Percentiles rank a stretch among this genome's conserved stretches.
Evolutionary conservation across 2,113 vertebrate genomes (phyloP).

Genomic region (Atrichornis clamosus): DNA sequence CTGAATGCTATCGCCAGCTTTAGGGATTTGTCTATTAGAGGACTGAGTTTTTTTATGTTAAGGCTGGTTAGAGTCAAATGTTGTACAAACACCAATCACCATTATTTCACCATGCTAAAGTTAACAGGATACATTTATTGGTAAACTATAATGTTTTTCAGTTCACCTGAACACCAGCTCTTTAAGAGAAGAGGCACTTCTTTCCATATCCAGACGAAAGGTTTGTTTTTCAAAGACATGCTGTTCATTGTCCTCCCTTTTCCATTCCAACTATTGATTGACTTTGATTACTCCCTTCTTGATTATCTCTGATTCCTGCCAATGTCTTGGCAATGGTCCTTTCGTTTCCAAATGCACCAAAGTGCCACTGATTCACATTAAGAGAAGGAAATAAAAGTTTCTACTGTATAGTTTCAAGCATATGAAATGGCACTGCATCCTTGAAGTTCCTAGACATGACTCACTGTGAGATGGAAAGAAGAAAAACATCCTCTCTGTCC

Average conservation of each 20-base stretch:
- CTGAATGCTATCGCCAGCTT: neutral
- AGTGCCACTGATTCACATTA: neutral
- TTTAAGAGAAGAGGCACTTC: neutral
- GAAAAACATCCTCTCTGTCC: neutral
- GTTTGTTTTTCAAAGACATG: neutral
- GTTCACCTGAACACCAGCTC: neutral
- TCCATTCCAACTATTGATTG: neutral
- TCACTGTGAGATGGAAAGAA: neutral
- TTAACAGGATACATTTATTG: neutral
- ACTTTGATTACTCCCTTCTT: neutral
- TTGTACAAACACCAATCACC: neutral
- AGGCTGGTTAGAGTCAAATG: neutral
- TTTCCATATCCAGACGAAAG: neutral
- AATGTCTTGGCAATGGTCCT: neutral
- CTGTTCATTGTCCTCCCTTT: neutral
- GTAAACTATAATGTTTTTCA: neutral
- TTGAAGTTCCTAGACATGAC: neutral
- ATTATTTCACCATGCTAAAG: neutral
- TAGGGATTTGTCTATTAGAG: neutral
- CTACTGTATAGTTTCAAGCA: neutral
- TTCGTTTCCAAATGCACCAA: neutral
- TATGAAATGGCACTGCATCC: neutral
- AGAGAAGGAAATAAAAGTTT: neutral
- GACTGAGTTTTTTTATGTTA: neutral
- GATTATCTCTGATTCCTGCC: neutral